Base-by-base conservation (phyloP, 1,140 invertebrate genomes). In the Zeugodacus cucurbitae region DNA sequence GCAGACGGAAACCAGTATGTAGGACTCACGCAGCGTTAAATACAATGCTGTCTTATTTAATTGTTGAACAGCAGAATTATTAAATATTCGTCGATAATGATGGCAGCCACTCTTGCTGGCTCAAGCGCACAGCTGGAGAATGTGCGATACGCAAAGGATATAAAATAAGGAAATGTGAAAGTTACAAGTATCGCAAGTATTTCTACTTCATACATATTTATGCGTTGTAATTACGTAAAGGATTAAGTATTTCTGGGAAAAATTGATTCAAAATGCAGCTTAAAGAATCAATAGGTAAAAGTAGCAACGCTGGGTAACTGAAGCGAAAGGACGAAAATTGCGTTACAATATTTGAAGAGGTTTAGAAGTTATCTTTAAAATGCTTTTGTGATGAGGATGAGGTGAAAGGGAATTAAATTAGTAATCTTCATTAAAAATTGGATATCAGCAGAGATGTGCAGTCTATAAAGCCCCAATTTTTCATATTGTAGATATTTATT, bases 101-200 rank as follows among this genome's bases (percentile, higher is more conserved):
- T 48, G 74, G 74, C 41, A 14, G 41, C 41, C 20, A 20, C 37
- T 29, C 7, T 48, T 82, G 48, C 41, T 82, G 74, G 74, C 14
- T 82, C n/a, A 82, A 82, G 22, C n/a, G 74, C 74, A 82, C 74
- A 82, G 74, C 74, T 22, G 74, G 74, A 82, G 20, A 82, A 82
- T 26, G n/a, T 3, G 22, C 10, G 41, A 10, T 8, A 59, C 22
- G 22, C n/a, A 14, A 82, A 82, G 74, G 74, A 54, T 82, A 82
- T 82, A 29, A 48, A 54, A 48, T 2, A 48, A 48, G 41, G 74
- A 48, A 82, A 48, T 48, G 44, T 11, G 74, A 82, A n/a, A 17
- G 22, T 48, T 82, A 48, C 41, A 82, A 82, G n/a, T 82, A 41
- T 82, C 10, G 26, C 22, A 82, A 82, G n/a, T 82, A 41, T 82